These are phyloP conservation scores for Mus spretus DNA, from an alignment of 2,797 vertebrate genomes.

Conservation along the genomic window DNA sequence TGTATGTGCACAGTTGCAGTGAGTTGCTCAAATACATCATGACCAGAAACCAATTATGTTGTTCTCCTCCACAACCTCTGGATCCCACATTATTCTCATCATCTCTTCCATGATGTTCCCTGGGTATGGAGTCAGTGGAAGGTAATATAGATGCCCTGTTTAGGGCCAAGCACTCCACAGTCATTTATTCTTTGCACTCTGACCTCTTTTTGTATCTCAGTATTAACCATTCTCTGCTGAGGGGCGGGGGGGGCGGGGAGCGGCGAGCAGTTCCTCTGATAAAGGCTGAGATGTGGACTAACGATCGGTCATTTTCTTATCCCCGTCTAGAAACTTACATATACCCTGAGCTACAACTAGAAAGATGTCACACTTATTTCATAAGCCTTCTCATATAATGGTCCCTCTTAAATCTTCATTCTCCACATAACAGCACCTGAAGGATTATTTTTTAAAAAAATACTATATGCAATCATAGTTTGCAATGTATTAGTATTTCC, in stretches of 20 bases:
- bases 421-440: too few species aligned
- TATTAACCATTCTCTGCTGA: not conserved
- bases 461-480: not conserved
- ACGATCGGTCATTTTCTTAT: not conserved
- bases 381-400: not conserved
- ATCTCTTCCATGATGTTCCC: not conserved
- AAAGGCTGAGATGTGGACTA: not conserved
- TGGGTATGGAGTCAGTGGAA: too few species aligned
- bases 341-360: not conserved
- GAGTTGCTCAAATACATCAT: not conserved
- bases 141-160: not conserved
- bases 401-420: not conserved
- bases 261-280: not conserved
- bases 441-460: not conserved
- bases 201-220: not conserved
- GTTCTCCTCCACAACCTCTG: not conserved
- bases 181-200: not conserved
- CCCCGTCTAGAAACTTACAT: not conserved
- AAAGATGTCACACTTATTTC: too few species aligned
- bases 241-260: too few species aligned
- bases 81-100: not conserved
- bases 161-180: not conserved
- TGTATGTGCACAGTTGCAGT: not conserved
- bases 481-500: not conserved
- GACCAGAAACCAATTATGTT: not conserved